Evolutionary conservation across 2,888 invertebrate species (phyloP), one percentile per base, ranked within the genome.

Genomic region (Drosophila siamana): DNA sequence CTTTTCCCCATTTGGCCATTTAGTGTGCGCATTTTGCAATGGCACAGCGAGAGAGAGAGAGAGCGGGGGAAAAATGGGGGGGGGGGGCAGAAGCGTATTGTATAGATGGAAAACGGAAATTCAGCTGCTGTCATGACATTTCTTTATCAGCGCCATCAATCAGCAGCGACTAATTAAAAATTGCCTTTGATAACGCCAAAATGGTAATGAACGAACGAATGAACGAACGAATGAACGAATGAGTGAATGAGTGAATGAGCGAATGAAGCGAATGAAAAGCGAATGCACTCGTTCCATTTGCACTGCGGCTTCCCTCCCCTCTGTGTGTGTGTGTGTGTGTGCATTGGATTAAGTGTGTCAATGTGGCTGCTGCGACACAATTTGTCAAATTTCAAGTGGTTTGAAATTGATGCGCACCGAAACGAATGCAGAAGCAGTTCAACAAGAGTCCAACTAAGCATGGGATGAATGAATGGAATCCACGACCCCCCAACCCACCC

Each of bases 371-470:
- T 76, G 75, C 61, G 57, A 41, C 62, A 84, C 81, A 85, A 83
- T 87, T 87, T 88, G 86, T 87, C 87, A 83, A 83, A 85, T 83
- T 85, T 80, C 69, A 85, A 81, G 78, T 84, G 79, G 80, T 76
- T 77, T 62, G 64, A 80, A 87, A 86, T 88, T 84, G 82, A 81
- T 83, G 77, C 54, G 57, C 60, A 52, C 61, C 61, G 56, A 78
- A 80, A 80, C 71, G 73, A 78, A 80, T 74, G 62, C 72, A 64
- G 6, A 15, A 13, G 36, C 7, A 15, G 15, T 15, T 11, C n/a
- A 41, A 41, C 28, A 19, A 54, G 15, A 28, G 28, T 41, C 11
- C 28, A 54, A 54, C 52, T 54, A 41, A 41, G 41, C 28, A 30
- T 13, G 4, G 33, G 15, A 36, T 50, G 13, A 9, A 50, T 41